Evolutionary conservation across 2,888 invertebrate species (phyloP).

Genomic region (Dendrolimus pini): DNA sequence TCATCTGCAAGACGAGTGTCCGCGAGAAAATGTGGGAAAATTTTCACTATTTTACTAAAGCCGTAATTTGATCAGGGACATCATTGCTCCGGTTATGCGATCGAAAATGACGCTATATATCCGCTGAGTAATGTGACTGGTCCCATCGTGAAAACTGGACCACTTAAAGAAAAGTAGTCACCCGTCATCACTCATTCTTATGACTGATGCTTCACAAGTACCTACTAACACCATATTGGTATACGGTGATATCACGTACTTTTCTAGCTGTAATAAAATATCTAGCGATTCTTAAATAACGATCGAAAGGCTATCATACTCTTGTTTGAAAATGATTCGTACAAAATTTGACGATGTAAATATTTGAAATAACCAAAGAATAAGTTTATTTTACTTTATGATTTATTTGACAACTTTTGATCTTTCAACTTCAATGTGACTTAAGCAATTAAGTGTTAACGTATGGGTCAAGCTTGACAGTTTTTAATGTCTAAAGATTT

Average conservation of each 20-base stretch:
- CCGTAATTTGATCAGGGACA: constrained; percentile 71
- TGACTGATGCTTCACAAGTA: constrained; percentile 35
- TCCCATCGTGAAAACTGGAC: constrained; percentile 63
- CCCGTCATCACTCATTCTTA: constrained; percentile 37
- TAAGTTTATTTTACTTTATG: too few relatives aligned
- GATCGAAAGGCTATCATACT: too few relatives aligned
- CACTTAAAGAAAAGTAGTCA: constrained; percentile 62
- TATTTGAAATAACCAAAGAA: too few relatives aligned
- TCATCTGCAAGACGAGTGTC: constrained; percentile 52
- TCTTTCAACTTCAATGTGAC: too few relatives aligned
- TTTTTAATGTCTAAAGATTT: not conserved
- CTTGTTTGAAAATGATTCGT: too few relatives aligned
- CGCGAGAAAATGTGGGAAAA: constrained; percentile 72
- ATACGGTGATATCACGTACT: constrained; percentile 6
- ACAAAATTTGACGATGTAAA: too few relatives aligned
- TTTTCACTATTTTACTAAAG: constrained; percentile 62
- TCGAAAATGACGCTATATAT: constrained; percentile 68
- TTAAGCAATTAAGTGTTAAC: not conserved
- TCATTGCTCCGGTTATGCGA: constrained; percentile 58
- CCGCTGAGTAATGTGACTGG: constrained; percentile 57
- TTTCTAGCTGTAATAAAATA: too few relatives aligned
- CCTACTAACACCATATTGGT: constrained; percentile 12
- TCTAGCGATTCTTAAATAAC: too few relatives aligned
- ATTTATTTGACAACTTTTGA: too few relatives aligned
- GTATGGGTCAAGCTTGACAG: not conserved